phyloP scores from a whole-genome alignment of 2,888 invertebrate genomes.

The Dryococelus australis region DNA sequence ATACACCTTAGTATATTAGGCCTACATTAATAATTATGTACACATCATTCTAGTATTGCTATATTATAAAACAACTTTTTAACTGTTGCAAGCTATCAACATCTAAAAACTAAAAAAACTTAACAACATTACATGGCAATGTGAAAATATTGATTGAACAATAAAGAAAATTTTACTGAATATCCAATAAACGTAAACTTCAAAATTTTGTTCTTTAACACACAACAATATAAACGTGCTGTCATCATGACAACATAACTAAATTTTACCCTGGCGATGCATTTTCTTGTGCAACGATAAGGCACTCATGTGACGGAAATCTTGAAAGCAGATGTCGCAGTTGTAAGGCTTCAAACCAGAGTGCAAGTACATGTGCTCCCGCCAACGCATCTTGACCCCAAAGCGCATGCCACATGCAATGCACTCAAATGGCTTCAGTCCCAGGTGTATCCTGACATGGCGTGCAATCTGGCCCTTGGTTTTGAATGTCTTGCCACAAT shows the following conservation, averaged over 20 bases:
- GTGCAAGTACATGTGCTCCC: constrained; percentile 24
- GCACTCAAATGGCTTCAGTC: not conserved
- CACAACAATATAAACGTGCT: too few species aligned
- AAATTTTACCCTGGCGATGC: constrained; percentile 20
- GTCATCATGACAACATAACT: not conserved
- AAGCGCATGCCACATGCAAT: constrained; percentile 13
- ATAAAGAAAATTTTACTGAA: too few species aligned
- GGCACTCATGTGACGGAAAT: constrained; percentile 17
- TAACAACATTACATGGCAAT: too few species aligned
- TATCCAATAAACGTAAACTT: too few species aligned
- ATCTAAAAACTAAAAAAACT: too few species aligned
- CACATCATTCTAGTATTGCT: too few species aligned
- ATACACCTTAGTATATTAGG: too few species aligned
- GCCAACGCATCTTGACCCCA: not conserved
- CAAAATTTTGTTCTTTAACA: too few species aligned
- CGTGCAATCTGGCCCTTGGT: not conserved
- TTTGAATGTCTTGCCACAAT: not conserved
- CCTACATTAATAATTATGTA: too few species aligned
- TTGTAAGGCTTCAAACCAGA: not conserved
- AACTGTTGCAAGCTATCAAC: too few species aligned
- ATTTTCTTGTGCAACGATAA: constrained; percentile 23
- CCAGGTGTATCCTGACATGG: not conserved
- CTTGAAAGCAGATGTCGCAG: not conserved
- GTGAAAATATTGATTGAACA: too few species aligned
- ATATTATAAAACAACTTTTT: too few species aligned